Evolutionary conservation across 2,113 vertebrate species (phyloP).

Genomic region (Oxyruncus cristatus): DNA sequence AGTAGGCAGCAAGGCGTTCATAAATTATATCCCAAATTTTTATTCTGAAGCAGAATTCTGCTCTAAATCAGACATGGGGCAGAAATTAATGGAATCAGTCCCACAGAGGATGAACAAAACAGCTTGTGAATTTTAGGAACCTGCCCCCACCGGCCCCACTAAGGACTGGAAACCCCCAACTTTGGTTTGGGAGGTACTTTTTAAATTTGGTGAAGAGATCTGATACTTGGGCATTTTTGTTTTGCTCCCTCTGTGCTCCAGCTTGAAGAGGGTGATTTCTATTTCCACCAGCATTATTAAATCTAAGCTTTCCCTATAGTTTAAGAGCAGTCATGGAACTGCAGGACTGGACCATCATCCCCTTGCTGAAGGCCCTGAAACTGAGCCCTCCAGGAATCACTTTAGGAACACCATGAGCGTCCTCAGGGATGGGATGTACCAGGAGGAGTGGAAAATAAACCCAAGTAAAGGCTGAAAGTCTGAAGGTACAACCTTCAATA

Average conservation of each 20-base stretch:
- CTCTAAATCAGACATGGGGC: neutral
- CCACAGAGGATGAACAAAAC: neutral
- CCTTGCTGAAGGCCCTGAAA: neutral
- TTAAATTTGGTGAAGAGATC: neutral
- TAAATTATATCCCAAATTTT: neutral
- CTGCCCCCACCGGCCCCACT: neutral
- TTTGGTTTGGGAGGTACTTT: too few species aligned
- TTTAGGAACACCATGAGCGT: neutral
- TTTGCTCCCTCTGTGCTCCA: neutral
- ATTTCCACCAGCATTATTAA: neutral
- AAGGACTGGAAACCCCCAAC: neutral
- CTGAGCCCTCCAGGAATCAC: neutral
- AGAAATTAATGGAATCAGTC: neutral
- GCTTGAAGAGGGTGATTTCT: accelerated
- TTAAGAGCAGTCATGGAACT: neutral
- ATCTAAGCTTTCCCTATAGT: neutral
- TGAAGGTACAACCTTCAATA: neutral
- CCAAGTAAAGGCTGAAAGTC: neutral
- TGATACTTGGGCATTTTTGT: neutral
- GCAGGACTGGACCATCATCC: neutral
- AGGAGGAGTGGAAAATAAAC: neutral
- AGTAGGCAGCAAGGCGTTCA: neutral
- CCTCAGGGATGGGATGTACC: neutral
- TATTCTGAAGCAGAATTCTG: neutral
- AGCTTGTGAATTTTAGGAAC: neutral